Base-by-base conservation (phyloP, 2,888 invertebrate species). In the Apantesis nais region DNA sequence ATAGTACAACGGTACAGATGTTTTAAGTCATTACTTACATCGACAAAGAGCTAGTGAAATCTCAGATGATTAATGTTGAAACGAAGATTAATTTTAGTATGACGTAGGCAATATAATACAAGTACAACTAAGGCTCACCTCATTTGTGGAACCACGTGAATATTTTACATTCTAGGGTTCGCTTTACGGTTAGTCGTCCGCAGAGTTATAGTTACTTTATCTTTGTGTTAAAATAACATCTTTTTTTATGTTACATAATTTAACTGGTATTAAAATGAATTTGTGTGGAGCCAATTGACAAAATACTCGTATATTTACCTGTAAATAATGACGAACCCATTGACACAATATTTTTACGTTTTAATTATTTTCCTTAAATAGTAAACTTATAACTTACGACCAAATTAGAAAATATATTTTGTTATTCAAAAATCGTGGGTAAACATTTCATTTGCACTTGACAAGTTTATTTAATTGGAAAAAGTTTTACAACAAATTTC, bases 141-240 rank as follows among this genome's bases (percentile, higher is more conserved):
- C 70, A 55, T 70, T 74, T 44, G 37, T 31, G 66, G 66, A 72
- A 72, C 69, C 63, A 65, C 73, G 62, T 52, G 75, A 81, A 81
- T 80, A 80, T 80, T 80, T 80, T 69, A 81, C 65, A 52, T 16
- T 61, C 22, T n/a, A n/a, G 22, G 48, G 29, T 61, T 41, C 66
- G 67, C 41, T 75, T 71, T 67, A 44, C 25, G 29, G 60, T 11
- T 16, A 25, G 37, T 65, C n/a, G 34, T 66, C n/a, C 58, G 52
- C 37, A 60, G 37, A 48, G 58, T 37, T 73, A 73, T 65, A 61
- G 66, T 61, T 1, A 68, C 70, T 70, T 70, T 71, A 55, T 62
- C 29, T 60, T 16, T 31, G n/a, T 31, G 11, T 68, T 39, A 19
- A 19, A 67, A 31, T 25, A 62, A 62, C 29, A 64, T 67, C 62